Percentiles rank a stretch among this genome's conserved stretches.
Evolutionary conservation across 2,113 vertebrate species (phyloP).

Genomic region (Cryptotis parvus): DNA sequence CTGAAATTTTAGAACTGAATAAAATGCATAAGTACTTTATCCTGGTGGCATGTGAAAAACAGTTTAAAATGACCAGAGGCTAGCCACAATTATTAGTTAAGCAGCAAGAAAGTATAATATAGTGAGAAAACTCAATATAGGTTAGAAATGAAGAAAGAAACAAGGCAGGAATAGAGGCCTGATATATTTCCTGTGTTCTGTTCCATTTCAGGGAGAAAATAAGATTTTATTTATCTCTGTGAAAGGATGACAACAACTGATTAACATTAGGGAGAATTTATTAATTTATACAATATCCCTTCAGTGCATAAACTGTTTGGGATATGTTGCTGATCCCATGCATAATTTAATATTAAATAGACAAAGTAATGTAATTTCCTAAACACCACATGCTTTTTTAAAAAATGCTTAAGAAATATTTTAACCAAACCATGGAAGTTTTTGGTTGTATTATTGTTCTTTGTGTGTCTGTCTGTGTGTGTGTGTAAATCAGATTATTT

Average conservation of each 20-base stretch:
- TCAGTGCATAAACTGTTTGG: slow-evolving; percentile 65
- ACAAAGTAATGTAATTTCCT: slow-evolving; percentile 63
- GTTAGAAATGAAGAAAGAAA: slow-evolving; percentile 48
- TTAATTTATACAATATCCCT: slow-evolving; percentile 65
- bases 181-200: slow-evolving; percentile 45
- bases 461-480: too few species aligned
- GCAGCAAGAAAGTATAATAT: neutral
- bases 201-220: slow-evolving; percentile 62
- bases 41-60: slow-evolving; percentile 57
- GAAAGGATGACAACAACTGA: slow-evolving; percentile 67
- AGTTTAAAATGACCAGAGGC: slow-evolving; percentile 51
- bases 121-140: neutral
- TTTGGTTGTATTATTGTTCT: too few species aligned
- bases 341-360: slow-evolving; percentile 49
- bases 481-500: slow-evolving; percentile 59
- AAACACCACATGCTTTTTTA: slow-evolving; percentile 49
- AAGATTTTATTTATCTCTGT: slow-evolving; percentile 51
- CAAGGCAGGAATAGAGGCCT: slow-evolving; percentile 23
- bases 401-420: slow-evolving; percentile 52
- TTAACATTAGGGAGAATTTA: slow-evolving; percentile 71
- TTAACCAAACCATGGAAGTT: slow-evolving; percentile 39
- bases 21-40: slow-evolving; percentile 63
- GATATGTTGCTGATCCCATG: slow-evolving; percentile 50
- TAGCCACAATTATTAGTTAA: slow-evolving; percentile 5
- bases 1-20: slow-evolving; percentile 70